Evolutionary conservation across 2,797 vertebrate genomes (phyloP).

Genomic region (Natrix natrix): DNA sequence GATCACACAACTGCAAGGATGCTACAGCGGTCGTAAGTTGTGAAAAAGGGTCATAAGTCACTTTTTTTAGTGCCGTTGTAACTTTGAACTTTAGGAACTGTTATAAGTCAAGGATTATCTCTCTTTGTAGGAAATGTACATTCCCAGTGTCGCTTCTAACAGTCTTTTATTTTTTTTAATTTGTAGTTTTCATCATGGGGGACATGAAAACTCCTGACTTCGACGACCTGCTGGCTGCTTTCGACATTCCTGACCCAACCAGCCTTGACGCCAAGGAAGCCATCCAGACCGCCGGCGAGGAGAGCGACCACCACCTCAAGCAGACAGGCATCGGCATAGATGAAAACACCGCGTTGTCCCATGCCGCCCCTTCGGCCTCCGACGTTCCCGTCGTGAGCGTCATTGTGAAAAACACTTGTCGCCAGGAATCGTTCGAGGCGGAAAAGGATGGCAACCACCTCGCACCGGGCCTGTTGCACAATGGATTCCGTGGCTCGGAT

Average conservation of each 20-base stretch:
- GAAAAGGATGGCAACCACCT: slow-evolving; percentile 81
- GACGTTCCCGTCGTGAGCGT: slow-evolving; percentile 90
- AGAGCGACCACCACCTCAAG: slow-evolving; percentile 84
- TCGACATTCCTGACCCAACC: slow-evolving; percentile 97
- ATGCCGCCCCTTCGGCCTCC: slow-evolving; percentile 68
- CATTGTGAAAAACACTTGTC: slow-evolving; percentile 95
- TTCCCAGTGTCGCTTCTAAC: background rate
- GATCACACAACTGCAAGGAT: background rate
- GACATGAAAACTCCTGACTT: slow-evolving; percentile 99
- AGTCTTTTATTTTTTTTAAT: slow-evolving; percentile 50
- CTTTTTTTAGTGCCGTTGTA: background rate
- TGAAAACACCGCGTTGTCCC: slow-evolving; percentile 75
- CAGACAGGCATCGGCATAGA: slow-evolving; percentile 84
- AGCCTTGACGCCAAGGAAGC: slow-evolving; percentile 94
- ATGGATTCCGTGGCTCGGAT: slow-evolving; percentile 83
- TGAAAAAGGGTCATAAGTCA: background rate
- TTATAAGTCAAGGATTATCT: background rate
- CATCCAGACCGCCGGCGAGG: slow-evolving; percentile 85
- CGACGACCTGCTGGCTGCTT: slow-evolving; percentile 96
- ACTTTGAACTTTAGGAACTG: background rate
- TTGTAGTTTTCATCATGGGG: slow-evolving; percentile 87
- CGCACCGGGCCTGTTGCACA: slow-evolving; percentile 77
- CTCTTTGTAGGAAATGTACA: background rate
- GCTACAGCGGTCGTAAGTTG: background rate
- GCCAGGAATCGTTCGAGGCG: slow-evolving; percentile 85